Percentiles rank a stretch among this genome's conserved stretches.
These are phyloP conservation scores for Saimiri boliviensis DNA, from an alignment of 2,113 vertebrate genomes.

Conservation along the genomic window DNA sequence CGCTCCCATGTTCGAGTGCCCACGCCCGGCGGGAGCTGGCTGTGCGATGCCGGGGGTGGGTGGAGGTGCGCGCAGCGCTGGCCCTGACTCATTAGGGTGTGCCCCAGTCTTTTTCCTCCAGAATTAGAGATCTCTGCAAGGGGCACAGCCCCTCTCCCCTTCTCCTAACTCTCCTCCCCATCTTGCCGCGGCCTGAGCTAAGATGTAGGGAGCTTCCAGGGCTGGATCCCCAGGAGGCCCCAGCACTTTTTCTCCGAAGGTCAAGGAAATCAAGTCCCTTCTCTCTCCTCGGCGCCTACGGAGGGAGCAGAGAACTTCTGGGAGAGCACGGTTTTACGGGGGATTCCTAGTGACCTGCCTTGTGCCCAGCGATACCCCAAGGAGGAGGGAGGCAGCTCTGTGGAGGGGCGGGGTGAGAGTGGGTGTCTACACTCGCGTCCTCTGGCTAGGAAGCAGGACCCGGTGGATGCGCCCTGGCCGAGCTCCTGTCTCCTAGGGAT, in stretches of 20 bases:
- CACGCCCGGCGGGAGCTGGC: background rate
- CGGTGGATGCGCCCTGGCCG: background rate
- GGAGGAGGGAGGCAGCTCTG: background rate
- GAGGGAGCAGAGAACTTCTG: background rate
- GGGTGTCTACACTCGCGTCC: background rate
- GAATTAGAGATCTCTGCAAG: background rate
- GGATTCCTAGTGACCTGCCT: background rate
- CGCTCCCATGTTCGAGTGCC: fast-evolving
- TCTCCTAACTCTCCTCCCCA: background rate
- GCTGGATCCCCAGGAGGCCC: background rate
- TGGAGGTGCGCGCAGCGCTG: background rate
- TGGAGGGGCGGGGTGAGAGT: background rate
- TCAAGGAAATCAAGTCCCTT: background rate
- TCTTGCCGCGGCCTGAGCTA: background rate
- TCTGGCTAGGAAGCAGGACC: background rate
- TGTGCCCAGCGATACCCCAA: too few relatives aligned
- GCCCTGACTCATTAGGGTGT: background rate
- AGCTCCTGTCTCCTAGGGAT: background rate
- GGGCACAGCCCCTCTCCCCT: background rate
- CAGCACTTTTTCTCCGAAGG: background rate
- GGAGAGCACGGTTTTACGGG: background rate
- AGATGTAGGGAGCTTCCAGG: too few relatives aligned
- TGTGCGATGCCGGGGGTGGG: fast-evolving
- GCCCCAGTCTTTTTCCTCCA: background rate
- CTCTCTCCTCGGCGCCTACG: background rate